A percentile compares a stretch with the other conserved stretches of the same genome.
Conservation (phyloP, 2,888 invertebrate species). For the Napeogenes sylphis region DNA sequence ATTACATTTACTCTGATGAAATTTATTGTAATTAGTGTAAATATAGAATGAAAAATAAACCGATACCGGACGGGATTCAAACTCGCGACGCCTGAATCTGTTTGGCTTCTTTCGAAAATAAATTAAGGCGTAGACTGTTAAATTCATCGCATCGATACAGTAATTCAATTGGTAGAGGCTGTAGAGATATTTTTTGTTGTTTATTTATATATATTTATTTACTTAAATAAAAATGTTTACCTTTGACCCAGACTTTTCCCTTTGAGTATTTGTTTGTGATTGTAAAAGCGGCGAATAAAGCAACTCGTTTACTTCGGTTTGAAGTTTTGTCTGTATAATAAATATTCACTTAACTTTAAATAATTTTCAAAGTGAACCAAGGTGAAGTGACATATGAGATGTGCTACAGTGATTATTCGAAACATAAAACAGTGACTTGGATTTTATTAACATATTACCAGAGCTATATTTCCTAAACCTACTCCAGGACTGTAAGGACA, state of each 20-base stretch:
- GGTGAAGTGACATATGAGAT: no score
- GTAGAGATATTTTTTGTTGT: not conserved
- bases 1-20: slow-evolving; percentile 17
- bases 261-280: not conserved
- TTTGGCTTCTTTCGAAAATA: no score
- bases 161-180: no score
- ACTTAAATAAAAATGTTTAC: slow-evolving; percentile 4
- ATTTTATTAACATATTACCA: slow-evolving; percentile 24
- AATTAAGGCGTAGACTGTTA: no score
- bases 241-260: slow-evolving; percentile 10
- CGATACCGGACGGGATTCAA: no score
- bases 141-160: no score
- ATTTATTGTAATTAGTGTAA: not conserved
- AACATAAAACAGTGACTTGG: no score
- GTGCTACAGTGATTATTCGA: no score
- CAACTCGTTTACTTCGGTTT: slow-evolving; percentile 35
- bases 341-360: no score
- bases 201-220: not conserved
- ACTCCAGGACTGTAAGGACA: not conserved
- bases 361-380: no score
- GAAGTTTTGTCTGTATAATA: slow-evolving; percentile 28
- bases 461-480: slow-evolving; percentile 25
- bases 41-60: no score
- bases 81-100: no score
- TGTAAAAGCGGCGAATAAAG: slow-evolving; percentile 31